phyloP scores from a whole-genome alignment of 2,888 invertebrate species.

The Omphaloscelis lunosa region DNA sequence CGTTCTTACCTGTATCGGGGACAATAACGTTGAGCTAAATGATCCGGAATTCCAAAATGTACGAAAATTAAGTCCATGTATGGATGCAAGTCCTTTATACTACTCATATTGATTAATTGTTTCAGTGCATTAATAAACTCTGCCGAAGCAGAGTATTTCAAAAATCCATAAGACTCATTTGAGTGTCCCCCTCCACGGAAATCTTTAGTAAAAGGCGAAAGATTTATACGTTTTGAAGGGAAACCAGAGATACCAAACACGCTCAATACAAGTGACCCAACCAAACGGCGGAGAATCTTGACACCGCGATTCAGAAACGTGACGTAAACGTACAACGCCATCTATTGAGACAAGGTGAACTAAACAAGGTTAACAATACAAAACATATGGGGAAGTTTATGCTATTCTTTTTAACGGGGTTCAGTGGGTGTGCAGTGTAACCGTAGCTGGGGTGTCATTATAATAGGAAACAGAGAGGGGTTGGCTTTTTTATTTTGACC shows the following conservation, averaged over 20 bases:
- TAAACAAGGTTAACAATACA: background rate
- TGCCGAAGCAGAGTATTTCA: constrained; percentile 46
- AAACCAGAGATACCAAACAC: constrained; percentile 87
- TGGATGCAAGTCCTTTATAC: too few relatives aligned
- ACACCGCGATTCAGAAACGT: background rate
- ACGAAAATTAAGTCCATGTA: background rate
- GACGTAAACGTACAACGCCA: constrained; percentile 2
- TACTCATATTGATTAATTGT: background rate
- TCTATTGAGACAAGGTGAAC: background rate
- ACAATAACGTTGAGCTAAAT: background rate
- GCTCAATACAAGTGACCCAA: background rate
- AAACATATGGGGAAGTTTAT: background rate
- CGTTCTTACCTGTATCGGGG: too few relatives aligned
- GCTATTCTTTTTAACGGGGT: background rate
- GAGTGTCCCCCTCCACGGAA: constrained; percentile 94
- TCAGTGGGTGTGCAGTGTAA: background rate
- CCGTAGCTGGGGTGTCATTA: background rate
- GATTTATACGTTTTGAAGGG: constrained; percentile 93
- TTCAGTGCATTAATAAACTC: background rate
- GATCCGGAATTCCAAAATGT: background rate
- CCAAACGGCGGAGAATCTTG: constrained; percentile 4
- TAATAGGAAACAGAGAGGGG: background rate
- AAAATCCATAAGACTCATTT: constrained; percentile 91
- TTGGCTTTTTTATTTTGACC: background rate
- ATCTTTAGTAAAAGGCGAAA: constrained; percentile 95